phyloP scores from a whole-genome alignment of 92 coral and sea anemone species.

The Epizoanthus ramosus region DNA sequence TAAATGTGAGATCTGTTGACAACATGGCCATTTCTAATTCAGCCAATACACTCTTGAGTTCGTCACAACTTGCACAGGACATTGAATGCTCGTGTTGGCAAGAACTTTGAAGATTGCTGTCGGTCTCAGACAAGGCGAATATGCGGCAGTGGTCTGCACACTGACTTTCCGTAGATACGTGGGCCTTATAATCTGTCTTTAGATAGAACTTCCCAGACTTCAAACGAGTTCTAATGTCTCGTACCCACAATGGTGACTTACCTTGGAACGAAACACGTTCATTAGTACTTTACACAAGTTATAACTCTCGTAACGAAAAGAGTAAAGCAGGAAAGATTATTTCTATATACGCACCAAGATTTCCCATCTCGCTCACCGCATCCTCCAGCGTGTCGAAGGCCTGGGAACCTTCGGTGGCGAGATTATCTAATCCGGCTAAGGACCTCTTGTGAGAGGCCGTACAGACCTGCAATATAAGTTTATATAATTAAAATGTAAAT shows the following conservation, averaged over 20 bases:
- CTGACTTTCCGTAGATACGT: slow-evolving; percentile 15
- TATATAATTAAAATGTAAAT: too few species aligned
- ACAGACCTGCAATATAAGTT: neutral
- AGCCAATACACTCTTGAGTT: slow-evolving; percentile 6
- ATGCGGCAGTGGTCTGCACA: slow-evolving; percentile 40
- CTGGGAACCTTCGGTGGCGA: slow-evolving; percentile 26
- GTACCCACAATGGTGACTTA: slow-evolving; percentile 22
- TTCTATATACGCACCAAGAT: slow-evolving; percentile 5
- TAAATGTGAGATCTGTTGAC: slow-evolving; percentile 3
- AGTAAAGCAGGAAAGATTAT: neutral
- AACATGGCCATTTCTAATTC: neutral
- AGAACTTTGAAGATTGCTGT: neutral
- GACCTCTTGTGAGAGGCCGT: slow-evolving; percentile 16
- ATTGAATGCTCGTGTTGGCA: slow-evolving; percentile 14
- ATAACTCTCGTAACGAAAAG: too few species aligned
- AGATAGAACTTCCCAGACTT: slow-evolving; percentile 19
- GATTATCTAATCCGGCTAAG: slow-evolving; percentile 10
- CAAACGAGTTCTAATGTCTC: slow-evolving; percentile 24
- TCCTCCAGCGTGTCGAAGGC: slow-evolving; percentile 35
- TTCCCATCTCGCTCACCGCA: slow-evolving; percentile 10
- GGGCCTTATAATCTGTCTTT: slow-evolving; percentile 31
- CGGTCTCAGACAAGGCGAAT: slow-evolving; percentile 38
- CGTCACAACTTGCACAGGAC: slow-evolving; percentile 10
- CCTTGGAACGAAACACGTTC: slow-evolving; percentile 7
- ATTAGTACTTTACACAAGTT: too few species aligned